phyloP scores from a whole-genome alignment of 2,113 vertebrate genomes.

The Cyphomyrus discorhynchus region DNA sequence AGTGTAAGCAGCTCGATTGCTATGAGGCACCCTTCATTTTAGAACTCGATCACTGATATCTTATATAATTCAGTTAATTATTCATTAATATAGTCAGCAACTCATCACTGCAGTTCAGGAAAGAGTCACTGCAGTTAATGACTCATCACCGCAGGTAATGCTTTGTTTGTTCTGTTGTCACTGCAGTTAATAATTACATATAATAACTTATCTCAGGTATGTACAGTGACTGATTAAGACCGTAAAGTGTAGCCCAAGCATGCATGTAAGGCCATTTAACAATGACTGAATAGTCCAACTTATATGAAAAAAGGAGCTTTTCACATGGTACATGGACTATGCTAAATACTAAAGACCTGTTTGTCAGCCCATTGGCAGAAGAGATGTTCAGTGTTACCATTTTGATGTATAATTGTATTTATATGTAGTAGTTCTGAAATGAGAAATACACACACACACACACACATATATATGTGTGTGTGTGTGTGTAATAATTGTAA shows the following conservation, averaged over 20 bases:
- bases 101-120: neutral
- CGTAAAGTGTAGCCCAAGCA: neutral
- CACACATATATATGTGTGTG: too few relatives aligned
- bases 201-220: neutral
- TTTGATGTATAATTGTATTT: too few relatives aligned
- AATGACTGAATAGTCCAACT: constrained; percentile 30
- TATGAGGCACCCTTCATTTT: neutral
- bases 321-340: neutral
- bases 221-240: neutral
- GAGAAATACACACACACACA: too few relatives aligned
- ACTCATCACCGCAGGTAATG: neutral
- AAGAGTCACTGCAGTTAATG: neutral
- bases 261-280: constrained; percentile 17
- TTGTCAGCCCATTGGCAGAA: too few relatives aligned
- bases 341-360: too few relatives aligned
- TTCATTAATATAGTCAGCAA: neutral
- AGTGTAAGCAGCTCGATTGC: neutral
- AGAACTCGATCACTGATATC: neutral
- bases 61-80: neutral
- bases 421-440: too few relatives aligned
- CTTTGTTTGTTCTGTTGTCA: neutral
- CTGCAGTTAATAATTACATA: neutral
- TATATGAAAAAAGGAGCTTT: constrained; percentile 28
- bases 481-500: too few relatives aligned
- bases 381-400: too few relatives aligned